These are phyloP conservation scores for Apis laboriosa DNA, from an alignment of 1,140 invertebrate genomes.

Conservation along the genomic window DNA sequence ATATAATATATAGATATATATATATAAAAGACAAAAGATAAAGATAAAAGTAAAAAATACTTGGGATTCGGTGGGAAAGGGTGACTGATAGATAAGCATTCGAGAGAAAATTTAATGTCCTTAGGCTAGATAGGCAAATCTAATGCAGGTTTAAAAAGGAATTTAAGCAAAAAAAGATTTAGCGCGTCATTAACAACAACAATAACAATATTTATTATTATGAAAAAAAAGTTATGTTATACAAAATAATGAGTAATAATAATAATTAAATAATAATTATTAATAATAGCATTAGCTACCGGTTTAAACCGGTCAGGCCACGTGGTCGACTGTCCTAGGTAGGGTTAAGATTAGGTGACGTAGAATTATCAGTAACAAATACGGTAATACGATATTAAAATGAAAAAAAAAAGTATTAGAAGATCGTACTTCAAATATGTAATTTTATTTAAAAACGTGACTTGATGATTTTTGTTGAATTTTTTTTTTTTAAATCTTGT, in stretches of 20 bases:
- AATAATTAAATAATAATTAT: constrained; percentile 46
- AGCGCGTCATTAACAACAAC: constrained; percentile 33
- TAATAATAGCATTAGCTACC: constrained; percentile 41
- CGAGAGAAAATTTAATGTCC: constrained; percentile 40
- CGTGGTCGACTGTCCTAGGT: constrained; percentile 68
- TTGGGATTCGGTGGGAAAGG: constrained; percentile 23
- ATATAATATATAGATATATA: too few species aligned
- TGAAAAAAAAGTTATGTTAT: constrained; percentile 31
- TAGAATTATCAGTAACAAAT: constrained; percentile 40
- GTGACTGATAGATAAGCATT: constrained; percentile 26
- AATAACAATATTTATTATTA: constrained; percentile 43
- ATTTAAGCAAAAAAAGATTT: constrained; percentile 15
- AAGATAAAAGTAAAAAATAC: not conserved
- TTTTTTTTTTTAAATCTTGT: too few species aligned
- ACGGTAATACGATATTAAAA: not conserved
- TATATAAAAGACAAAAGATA: not conserved
- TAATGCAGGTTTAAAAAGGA: constrained; percentile 31
- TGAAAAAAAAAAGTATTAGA: not conserved
- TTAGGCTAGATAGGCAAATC: constrained; percentile 22
- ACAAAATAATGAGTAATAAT: constrained; percentile 37
- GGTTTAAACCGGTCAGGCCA: constrained; percentile 40
- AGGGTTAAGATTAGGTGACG: constrained; percentile 62
- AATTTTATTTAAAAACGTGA: too few species aligned
- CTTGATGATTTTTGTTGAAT: too few species aligned
- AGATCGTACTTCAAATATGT: not conserved